Percentiles rank a stretch among this genome's conserved stretches.
These are phyloP conservation scores for Oreocharis arfaki DNA, from an alignment of 2,113 vertebrate species.

Conservation along the genomic window DNA sequence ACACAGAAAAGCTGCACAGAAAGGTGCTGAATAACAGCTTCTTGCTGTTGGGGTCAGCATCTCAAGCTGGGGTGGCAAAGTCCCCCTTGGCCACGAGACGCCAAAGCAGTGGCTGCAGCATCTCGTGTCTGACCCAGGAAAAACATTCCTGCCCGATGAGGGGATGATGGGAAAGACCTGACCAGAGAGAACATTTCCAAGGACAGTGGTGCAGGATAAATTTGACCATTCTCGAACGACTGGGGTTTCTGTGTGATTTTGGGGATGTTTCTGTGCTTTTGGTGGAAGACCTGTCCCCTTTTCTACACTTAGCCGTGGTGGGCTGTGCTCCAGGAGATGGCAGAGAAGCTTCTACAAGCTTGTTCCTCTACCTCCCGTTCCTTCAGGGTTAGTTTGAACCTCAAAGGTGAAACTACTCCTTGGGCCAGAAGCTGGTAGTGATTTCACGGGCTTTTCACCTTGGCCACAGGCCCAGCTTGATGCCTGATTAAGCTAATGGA, in stretches of 20 bases:
- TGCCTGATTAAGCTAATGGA: background rate
- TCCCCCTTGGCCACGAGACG: background rate
- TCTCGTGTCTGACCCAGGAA: background rate
- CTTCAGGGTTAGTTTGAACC: background rate
- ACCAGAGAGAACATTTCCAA: background rate
- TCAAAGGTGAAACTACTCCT: background rate
- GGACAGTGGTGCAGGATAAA: background rate
- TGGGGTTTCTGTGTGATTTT: background rate
- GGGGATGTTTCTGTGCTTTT: background rate
- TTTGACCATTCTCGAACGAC: rapidly evolving
- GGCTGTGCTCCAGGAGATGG: background rate
- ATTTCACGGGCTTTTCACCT: background rate
- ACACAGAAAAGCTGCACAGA: rapidly evolving
- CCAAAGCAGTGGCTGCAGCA: background rate
- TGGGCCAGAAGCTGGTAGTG: background rate
- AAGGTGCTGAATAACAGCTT: background rate
- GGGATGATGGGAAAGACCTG: background rate
- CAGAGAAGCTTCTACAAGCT: background rate
- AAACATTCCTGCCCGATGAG: background rate
- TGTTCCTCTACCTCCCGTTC: background rate
- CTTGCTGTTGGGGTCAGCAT: background rate
- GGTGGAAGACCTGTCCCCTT: background rate
- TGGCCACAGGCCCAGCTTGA: background rate
- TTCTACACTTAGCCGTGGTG: background rate
- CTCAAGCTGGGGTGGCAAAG: background rate